Evolutionary conservation across 2,888 invertebrate genomes (phyloP), one percentile per base, ranked within the genome.

Genomic region (Caenorhabditis zanzibari): DNA sequence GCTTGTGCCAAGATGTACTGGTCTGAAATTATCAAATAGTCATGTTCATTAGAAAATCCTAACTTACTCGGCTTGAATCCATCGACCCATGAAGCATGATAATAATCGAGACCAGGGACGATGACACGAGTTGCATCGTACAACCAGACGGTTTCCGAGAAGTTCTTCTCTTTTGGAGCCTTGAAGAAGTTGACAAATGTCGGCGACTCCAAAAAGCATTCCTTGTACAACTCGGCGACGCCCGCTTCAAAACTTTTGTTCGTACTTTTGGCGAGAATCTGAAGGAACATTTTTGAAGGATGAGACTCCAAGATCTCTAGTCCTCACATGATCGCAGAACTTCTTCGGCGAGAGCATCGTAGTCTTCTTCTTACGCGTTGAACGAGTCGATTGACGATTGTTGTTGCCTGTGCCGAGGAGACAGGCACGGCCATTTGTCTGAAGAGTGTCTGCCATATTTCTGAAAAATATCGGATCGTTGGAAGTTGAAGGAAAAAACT

Each of bases 1-100:
- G 82, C 82, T 52, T 86, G 85, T 5, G 85, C 81, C 49, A 86
- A 35, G 22, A 84, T 56, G 73, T 86, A 86, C 41, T 77, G 73
- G 47, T 71, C 84, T 84, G 10, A 54, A 54, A 54, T 10, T n/a
- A n/a, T n/a, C n/a, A n/a, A n/a, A n/a, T n/a, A n/a, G n/a, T n/a
- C n/a, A n/a, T n/a, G n/a, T n/a, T n/a, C n/a, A n/a, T n/a, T n/a
- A n/a, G n/a, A n/a, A n/a, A n/a, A 16, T 63, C 0, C 10, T 22
- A 2, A n/a, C 61, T 54, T 41, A 83, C 79, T 58, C 6, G 72
- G 72, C 14, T 35, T 66, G 5, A 52, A 28, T 1, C 84, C 84
- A 41, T 81, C 81, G 10, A 81, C 81, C 74, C 74, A 81, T 1
- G 84, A 84, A 4, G 84, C 81, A 47, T 84, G 84, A 59, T 68